A percentile compares a stretch with the other conserved stretches of the same genome.
Evolutionary conservation across 1,140 invertebrate genomes (phyloP).

Genomic region (Camponotus vicinus): DNA sequence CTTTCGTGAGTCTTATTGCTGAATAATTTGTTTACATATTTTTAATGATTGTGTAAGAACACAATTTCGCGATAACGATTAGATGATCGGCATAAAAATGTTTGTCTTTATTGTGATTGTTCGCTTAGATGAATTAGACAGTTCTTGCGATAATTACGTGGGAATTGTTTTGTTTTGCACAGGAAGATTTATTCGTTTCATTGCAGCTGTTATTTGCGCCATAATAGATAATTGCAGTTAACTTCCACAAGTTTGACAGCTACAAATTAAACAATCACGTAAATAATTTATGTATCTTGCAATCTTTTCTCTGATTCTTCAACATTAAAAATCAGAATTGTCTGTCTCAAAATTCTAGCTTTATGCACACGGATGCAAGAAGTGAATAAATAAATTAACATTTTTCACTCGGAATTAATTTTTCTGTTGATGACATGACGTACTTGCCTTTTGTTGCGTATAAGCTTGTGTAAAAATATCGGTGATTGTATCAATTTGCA

Average conservation of each 20-base stretch:
- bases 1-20: not conserved
- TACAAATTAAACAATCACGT: conserved; percentile 29
- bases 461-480: conserved; percentile 26
- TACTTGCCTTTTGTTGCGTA: not conserved
- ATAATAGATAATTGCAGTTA: conserved; percentile 21
- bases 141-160: conserved; percentile 36
- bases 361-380: not conserved
- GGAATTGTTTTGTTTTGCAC: conserved; percentile 41
- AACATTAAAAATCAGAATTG: not conserved
- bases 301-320: not conserved
- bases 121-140: conserved; percentile 22
- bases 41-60: conserved; percentile 11
- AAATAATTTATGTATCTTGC: conserved; percentile 3
- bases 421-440: not conserved
- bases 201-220: conserved; percentile 2
- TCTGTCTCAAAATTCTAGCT: not conserved
- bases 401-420: conserved; percentile 4
- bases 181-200: conserved; percentile 38
- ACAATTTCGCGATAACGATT: conserved; percentile 10
- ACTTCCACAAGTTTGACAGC: conserved; percentile 3
- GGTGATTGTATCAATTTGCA: conserved; percentile 14
- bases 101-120: conserved; percentile 11
- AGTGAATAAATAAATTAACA: conserved; percentile 16
- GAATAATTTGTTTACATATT: not conserved
- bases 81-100: conserved; percentile 32